These are phyloP conservation scores for Eclectus roratus DNA, from an alignment of 2,113 vertebrate genomes.

Conservation along the genomic window DNA sequence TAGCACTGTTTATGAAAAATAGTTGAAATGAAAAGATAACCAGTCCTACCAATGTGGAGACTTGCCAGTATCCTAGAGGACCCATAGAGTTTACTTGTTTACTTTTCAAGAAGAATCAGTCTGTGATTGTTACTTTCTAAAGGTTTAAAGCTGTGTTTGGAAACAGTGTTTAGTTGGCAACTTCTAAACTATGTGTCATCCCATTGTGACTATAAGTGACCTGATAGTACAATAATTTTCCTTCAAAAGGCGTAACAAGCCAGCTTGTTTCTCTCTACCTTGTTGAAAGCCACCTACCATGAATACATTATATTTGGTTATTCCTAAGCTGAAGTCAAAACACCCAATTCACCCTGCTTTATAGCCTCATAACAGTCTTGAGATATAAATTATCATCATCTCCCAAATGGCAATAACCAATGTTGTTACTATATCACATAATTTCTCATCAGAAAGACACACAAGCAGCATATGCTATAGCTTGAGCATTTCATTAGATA, in stretches of 20 bases:
- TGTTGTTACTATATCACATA: neutral
- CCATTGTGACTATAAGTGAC: neutral
- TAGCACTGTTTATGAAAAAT: neutral
- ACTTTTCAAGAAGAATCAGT: neutral
- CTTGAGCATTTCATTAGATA: neutral
- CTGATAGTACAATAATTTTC: neutral
- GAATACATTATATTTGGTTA: slow-evolving; percentile 19
- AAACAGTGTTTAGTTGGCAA: neutral
- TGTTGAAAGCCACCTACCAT: neutral
- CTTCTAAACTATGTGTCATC: neutral
- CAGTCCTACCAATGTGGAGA: accelerated
- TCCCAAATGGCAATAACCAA: slow-evolving; percentile 11
- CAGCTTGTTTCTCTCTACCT: neutral
- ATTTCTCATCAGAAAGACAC: neutral
- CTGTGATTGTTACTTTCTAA: neutral
- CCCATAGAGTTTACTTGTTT: neutral
- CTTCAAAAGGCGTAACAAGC: neutral
- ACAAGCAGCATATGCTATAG: neutral
- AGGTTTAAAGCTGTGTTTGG: neutral
- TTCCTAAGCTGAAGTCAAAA: slow-evolving; percentile 14
- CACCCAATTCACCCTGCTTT: slow-evolving; percentile 5
- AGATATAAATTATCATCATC: slow-evolving; percentile 31
- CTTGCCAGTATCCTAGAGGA: neutral
- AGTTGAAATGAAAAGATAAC: neutral
- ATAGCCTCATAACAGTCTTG: slow-evolving; percentile 3